Evolutionary conservation across 1,140 invertebrate genomes (phyloP), one percentile per base, ranked within the genome.

Genomic region (Archivesica marissinica): DNA sequence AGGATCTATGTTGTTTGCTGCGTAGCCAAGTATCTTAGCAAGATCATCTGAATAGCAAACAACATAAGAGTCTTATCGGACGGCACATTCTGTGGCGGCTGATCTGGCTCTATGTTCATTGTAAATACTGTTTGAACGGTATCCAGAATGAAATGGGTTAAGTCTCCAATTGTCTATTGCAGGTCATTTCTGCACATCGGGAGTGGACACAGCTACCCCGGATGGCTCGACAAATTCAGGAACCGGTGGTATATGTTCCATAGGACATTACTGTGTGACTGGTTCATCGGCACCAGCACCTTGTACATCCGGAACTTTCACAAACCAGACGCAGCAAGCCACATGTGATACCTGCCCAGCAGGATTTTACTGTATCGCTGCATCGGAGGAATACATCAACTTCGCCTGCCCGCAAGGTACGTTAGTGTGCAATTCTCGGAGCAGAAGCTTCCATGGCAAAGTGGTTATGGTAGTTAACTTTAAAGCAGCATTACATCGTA

Each of bases 371-470:
- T 92, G 92, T 76, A 35, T 91, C 39, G 85, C 89, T 28, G 88
- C 89, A 70, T 78, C 92, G 1, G 80, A 87, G 7, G 88, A 88
- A 15, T 92, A 88, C 70, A 52, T 74, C 25, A 66, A 54, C 41
- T 80, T 85, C 11, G 88, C 89, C 0, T 92, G 91, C 77, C 90
- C 91, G 52, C 30, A 66, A 23, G 91, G 91, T 92, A 64, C 79
- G 87, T 83, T n/a, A n/a, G n/a, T n/a, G n/a, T n/a, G n/a, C n/a
- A n/a, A n/a, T n/a, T n/a, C n/a, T n/a, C n/a, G n/a, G n/a, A n/a
- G n/a, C n/a, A n/a, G n/a, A n/a, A n/a, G 92, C 70, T 87, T 88
- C 1, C 90, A 91, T 86, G 91, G 91, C 11, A 89, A 91, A 20
- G n/a, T n/a, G n/a, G n/a, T n/a, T n/a, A n/a, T n/a, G n/a, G n/a